Conservation (phyloP, 2,888 invertebrate species). For the Agriotes lineatus region DNA sequence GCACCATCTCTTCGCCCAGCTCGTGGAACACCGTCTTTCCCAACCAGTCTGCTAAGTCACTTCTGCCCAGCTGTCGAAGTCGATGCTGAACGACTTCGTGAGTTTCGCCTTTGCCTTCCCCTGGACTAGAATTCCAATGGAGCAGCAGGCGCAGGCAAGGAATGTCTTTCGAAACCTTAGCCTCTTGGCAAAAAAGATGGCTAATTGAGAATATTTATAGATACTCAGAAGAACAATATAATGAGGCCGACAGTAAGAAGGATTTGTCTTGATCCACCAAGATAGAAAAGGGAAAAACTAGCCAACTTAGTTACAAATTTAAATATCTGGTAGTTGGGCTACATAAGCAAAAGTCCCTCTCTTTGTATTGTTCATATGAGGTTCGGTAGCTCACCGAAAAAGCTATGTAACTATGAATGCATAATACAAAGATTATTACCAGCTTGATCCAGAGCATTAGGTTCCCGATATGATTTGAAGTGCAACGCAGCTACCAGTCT, state of each 20-base stretch:
- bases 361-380: too few species aligned
- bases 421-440: too few species aligned
- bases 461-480: slow-evolving; percentile 67
- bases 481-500: slow-evolving; percentile 71
- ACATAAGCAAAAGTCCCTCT: too few species aligned
- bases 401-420: too few species aligned
- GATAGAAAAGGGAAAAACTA: too few species aligned
- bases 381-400: too few species aligned
- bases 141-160: slow-evolving; percentile 71
- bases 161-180: slow-evolving; percentile 67
- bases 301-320: not conserved
- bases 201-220: not conserved
- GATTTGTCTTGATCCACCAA: too few species aligned
- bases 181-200: slow-evolving; percentile 55
- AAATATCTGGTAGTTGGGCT: not conserved
- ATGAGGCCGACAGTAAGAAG: too few species aligned
- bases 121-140: slow-evolving; percentile 70
- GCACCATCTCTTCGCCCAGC: slow-evolving; percentile 66
- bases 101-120: slow-evolving; percentile 70
- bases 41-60: slow-evolving; percentile 73
- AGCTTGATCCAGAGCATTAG: slow-evolving; percentile 64
- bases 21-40: slow-evolving; percentile 70
- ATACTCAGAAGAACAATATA: too few species aligned
- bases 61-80: slow-evolving; percentile 71
- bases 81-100: slow-evolving; percentile 71